These are phyloP conservation scores for Accipiter minullus DNA, from an alignment of 2,797 vertebrate species.

Conservation along the genomic window DNA sequence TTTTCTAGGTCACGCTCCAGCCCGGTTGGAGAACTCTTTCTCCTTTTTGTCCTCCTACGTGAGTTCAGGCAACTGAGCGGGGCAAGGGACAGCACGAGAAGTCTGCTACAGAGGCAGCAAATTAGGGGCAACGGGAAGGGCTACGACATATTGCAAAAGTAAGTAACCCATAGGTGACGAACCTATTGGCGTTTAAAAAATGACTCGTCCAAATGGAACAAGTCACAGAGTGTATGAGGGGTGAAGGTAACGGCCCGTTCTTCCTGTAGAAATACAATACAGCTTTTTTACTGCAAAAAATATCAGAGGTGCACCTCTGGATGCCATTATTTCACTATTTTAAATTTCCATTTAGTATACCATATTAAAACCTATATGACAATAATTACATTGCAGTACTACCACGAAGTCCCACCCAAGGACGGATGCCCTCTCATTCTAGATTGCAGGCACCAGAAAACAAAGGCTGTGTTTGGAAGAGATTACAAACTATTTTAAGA, in stretches of 20 bases:
- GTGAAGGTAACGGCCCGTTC: background rate
- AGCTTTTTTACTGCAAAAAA: background rate
- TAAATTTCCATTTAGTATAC: background rate
- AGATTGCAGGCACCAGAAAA: background rate
- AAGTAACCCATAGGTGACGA: background rate
- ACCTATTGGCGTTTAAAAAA: background rate
- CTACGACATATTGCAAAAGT: background rate
- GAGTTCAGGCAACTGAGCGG: background rate
- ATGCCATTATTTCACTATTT: background rate
- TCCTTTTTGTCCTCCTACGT: background rate
- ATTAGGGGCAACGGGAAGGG: background rate
- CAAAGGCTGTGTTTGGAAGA: background rate
- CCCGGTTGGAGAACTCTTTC: background rate
- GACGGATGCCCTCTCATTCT: background rate
- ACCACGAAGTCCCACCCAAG: background rate
- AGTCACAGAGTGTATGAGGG: background rate
- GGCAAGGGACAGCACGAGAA: background rate
- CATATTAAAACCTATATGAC: background rate
- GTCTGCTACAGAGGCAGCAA: background rate
- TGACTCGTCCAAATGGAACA: background rate
- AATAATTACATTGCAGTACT: background rate
- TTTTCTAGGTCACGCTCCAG: background rate
- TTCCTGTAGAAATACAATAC: background rate
- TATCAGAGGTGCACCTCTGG: background rate
- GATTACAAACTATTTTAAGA: background rate